Conservation (phyloP, 2,797 vertebrate genomes). For the Parambassis ranga region DNA sequence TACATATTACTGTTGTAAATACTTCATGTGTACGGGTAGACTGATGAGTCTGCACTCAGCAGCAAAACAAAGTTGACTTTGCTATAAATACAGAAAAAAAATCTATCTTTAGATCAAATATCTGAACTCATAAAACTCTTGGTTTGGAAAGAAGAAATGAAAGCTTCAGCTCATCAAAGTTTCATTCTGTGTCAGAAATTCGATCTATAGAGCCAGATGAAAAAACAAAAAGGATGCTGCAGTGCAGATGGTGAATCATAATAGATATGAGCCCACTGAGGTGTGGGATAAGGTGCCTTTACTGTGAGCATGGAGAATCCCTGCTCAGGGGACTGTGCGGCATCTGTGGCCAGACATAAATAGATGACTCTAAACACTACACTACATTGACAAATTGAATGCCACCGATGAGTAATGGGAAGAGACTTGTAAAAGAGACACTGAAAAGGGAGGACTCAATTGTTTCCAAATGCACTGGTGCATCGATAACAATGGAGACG, state of each 20-base stretch:
- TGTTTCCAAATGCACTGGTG: conserved; percentile 52
- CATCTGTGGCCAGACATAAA: conserved; percentile 62
- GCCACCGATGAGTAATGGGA: conserved; percentile 69
- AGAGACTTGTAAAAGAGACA: conserved; percentile 35
- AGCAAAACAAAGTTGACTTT: not conserved
- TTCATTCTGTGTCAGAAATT: not conserved
- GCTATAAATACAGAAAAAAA: not conserved
- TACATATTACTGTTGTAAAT: not conserved
- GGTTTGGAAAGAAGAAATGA: conserved; percentile 1
- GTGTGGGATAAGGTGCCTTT: conserved; percentile 47
- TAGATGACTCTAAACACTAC: conserved; percentile 43
- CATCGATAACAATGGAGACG: conserved; percentile 28
- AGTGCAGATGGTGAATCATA: conserved; percentile 62
- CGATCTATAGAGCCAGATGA: conserved; percentile 1
- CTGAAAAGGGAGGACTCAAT: conserved; percentile 26
- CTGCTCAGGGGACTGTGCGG: conserved; percentile 41
- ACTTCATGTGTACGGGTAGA: too few species aligned
- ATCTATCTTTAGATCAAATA: not conserved
- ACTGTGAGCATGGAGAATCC: conserved; percentile 42
- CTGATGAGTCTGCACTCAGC: too few species aligned
- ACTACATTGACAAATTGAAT: conserved; percentile 66
- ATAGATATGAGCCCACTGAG: conserved; percentile 46
- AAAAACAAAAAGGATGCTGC: conserved; percentile 34
- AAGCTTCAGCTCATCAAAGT: conserved; percentile 18
- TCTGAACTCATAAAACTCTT: not conserved